These are phyloP conservation scores for Lota lota DNA, from an alignment of 2,113 vertebrate genomes.

Conservation along the genomic window DNA sequence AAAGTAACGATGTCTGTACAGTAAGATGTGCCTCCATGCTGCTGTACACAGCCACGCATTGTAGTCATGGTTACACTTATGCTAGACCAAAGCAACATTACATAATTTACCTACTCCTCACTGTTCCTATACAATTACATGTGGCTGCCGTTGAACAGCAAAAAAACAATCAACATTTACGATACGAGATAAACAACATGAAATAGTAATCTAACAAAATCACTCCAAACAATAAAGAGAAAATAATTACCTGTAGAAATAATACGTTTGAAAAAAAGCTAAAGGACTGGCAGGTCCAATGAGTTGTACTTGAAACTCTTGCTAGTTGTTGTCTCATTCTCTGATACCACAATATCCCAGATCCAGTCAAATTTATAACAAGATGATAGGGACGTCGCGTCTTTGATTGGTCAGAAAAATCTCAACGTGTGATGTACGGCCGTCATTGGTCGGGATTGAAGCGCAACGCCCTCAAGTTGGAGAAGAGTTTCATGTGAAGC, in stretches of 20 bases:
- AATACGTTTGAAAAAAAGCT: slow-evolving; percentile 58
- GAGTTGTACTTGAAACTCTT: slow-evolving; percentile 9
- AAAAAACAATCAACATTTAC: background rate
- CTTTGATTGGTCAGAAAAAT: slow-evolving; percentile 50
- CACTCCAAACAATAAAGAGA: background rate
- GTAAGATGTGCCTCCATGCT: too few relatives aligned
- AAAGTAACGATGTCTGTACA: too few relatives aligned
- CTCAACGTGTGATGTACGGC: slow-evolving; percentile 36
- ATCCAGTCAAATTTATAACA: slow-evolving; percentile 52
- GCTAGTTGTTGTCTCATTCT: slow-evolving; percentile 60
- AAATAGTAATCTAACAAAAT: background rate
- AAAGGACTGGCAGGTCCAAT: slow-evolving; percentile 62
- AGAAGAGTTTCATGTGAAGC: background rate
- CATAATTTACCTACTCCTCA: slow-evolving; percentile 39
- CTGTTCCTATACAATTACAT: background rate
- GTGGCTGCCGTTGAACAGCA: background rate
- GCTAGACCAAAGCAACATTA: slow-evolving; percentile 26
- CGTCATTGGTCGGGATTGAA: background rate
- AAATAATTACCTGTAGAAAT: slow-evolving; percentile 52
- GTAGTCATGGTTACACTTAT: slow-evolving; percentile 50
- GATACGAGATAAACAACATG: background rate
- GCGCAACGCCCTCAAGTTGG: slow-evolving; percentile 27
- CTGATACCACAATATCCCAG: background rate
- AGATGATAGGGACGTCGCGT: slow-evolving; percentile 22
- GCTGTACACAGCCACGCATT: background rate